Evolutionary conservation across 2,113 vertebrate species (phyloP).

Genomic region (Oxygymnocypris stewartii): DNA sequence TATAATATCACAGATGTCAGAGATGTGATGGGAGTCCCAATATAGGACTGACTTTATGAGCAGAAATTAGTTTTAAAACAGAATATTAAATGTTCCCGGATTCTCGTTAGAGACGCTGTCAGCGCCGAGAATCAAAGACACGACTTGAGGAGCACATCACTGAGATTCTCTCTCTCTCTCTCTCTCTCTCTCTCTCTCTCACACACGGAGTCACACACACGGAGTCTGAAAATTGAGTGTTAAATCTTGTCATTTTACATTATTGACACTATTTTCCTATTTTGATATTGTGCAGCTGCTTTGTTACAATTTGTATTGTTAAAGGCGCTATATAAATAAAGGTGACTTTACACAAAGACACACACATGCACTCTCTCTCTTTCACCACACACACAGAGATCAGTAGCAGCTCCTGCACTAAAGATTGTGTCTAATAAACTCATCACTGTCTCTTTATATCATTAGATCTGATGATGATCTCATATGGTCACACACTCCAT

Average conservation of each 20-base stretch:
- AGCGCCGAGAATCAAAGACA: background rate
- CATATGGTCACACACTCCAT: background rate
- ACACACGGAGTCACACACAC: too few species aligned
- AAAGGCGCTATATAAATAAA: too few species aligned
- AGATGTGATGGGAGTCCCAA: background rate
- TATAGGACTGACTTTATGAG: constrained; percentile 9
- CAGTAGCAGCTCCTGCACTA: background rate
- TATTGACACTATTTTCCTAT: too few species aligned
- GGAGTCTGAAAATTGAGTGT: too few species aligned
- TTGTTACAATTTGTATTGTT: too few species aligned
- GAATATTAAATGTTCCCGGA: background rate
- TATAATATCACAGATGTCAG: constrained; percentile 15
- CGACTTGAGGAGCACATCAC: background rate
- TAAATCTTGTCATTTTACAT: too few species aligned
- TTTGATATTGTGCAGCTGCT: too few species aligned
- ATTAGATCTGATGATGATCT: background rate
- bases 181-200: too few species aligned
- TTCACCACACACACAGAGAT: background rate
- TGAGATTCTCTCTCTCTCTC: background rate
- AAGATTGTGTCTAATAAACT: background rate
- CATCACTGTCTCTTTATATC: background rate
- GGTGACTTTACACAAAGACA: too few species aligned
- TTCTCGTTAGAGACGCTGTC: constrained; percentile 1
- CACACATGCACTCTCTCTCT: too few species aligned
- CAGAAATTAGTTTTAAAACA: constrained; percentile 17